Percentiles rank a stretch among this genome's conserved stretches.
These are phyloP conservation scores for Clitarchus hookeri DNA, from an alignment of 2,888 invertebrate genomes.

Conservation along the genomic window DNA sequence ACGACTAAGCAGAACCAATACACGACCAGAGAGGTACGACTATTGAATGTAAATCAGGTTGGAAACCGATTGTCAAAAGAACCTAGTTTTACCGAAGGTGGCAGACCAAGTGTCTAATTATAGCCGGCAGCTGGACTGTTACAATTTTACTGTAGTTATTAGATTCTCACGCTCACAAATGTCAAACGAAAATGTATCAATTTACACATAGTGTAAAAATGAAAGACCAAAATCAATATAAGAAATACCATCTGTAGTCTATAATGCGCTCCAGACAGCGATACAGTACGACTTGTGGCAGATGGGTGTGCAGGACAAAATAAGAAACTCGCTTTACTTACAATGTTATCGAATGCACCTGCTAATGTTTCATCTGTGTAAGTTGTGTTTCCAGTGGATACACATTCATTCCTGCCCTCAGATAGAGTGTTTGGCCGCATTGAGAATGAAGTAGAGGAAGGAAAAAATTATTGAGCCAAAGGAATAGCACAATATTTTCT, in stretches of 20 bases:
- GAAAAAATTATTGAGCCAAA: not conserved
- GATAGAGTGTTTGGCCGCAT: not conserved
- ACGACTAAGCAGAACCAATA: not conserved
- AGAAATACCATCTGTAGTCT: too few species aligned
- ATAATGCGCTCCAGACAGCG: too few species aligned
- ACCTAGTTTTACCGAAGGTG: not conserved
- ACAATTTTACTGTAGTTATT: not conserved
- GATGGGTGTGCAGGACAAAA: too few species aligned
- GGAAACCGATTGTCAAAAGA: not conserved
- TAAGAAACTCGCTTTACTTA: too few species aligned
- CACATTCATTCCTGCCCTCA: not conserved
- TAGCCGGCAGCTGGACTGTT: not conserved
- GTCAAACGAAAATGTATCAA: slow-evolving; percentile 25
- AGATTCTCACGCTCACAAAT: not conserved
- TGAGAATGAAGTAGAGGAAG: not conserved
- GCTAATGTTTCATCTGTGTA: too few species aligned
- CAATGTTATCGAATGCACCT: too few species aligned
- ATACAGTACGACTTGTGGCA: too few species aligned
- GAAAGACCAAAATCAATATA: slow-evolving; percentile 10
- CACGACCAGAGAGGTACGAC: not conserved
- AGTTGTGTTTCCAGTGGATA: not conserved
- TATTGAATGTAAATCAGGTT: not conserved
- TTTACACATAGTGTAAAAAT: slow-evolving; percentile 25
- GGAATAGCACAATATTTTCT: not conserved
- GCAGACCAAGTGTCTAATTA: not conserved